These are phyloP conservation scores for Oryzias curvinotus DNA, from an alignment of 2,113 vertebrate species.

Conservation along the genomic window DNA sequence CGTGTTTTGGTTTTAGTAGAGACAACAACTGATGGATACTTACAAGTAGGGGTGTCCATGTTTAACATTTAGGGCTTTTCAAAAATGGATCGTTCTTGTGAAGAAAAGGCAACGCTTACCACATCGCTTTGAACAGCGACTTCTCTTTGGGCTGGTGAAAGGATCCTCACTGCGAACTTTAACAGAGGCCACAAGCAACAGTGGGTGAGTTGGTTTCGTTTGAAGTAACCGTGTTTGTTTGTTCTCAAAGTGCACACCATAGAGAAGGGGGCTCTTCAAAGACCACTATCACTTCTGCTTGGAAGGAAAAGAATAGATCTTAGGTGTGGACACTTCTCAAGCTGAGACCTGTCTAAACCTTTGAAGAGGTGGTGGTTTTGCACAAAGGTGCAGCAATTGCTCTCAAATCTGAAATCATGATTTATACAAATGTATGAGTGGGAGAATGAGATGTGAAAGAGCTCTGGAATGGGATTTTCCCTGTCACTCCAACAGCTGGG, in stretches of 20 bases:
- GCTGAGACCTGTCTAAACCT: conserved; percentile 1
- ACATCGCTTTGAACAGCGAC: conserved; percentile 30
- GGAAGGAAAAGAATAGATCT: conserved; percentile 4
- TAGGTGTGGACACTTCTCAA: conserved; percentile 5
- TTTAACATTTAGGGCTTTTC: conserved; percentile 23
- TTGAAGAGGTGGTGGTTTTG: conserved; percentile 1
- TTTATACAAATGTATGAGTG: conserved; percentile 1
- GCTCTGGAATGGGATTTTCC: conserved; percentile 56
- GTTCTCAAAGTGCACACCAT: neutral
- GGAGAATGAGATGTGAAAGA: conserved; percentile 21
- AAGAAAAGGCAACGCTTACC: conserved; percentile 16
- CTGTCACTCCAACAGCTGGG: conserved; percentile 58
- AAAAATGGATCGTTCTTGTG: conserved; percentile 58
- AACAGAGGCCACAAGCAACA: conserved; percentile 31
- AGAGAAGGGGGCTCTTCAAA: neutral
- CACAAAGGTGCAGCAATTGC: conserved; percentile 4
- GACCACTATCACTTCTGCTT: neutral
- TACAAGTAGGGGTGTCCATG: conserved; percentile 6
- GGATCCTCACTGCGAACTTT: conserved; percentile 5
- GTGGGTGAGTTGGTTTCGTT: conserved; percentile 62
- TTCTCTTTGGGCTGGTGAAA: conserved; percentile 28
- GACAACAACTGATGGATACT: conserved; percentile 16
- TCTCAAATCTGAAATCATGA: conserved; percentile 6
- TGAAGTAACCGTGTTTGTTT: neutral
- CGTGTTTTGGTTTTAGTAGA: conserved; percentile 11